Conservation (phyloP, 2,888 invertebrate genomes). For the Lasioglossum zephyrum region DNA sequence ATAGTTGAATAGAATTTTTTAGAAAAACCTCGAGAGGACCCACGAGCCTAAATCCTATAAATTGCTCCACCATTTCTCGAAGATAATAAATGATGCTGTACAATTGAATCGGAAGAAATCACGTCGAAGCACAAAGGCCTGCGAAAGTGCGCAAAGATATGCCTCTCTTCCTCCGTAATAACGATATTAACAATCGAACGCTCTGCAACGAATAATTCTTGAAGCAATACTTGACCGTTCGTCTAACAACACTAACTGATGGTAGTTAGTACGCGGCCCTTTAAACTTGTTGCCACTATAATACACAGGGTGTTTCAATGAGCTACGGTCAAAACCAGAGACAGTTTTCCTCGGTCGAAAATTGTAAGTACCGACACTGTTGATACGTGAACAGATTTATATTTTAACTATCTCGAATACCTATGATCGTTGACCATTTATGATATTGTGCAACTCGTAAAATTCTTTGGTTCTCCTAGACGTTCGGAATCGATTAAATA, state of each 20-base stretch:
- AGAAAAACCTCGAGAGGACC: slow-evolving; percentile 18
- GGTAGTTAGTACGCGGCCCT: slow-evolving; percentile 75
- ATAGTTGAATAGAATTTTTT: too few relatives aligned
- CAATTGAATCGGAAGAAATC: slow-evolving; percentile 38
- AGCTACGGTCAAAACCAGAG: slow-evolving; percentile 69
- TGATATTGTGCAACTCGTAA: slow-evolving; percentile 19
- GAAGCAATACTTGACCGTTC: slow-evolving; percentile 73
- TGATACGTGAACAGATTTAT: slow-evolving; percentile 27
- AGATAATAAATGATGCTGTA: background rate
- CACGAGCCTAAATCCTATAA: background rate
- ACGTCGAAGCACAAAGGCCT: slow-evolving; percentile 13
- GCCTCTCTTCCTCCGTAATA: slow-evolving; percentile 33
- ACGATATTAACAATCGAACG: background rate
- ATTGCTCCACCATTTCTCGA: background rate
- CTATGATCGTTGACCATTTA: background rate
- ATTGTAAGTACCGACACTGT: slow-evolving; percentile 62
- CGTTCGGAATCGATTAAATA: slow-evolving; percentile 18
- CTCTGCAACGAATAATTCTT: slow-evolving; percentile 38
- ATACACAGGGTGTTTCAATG: slow-evolving; percentile 64
- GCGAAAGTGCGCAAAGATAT: slow-evolving; percentile 34
- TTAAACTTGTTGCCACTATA: slow-evolving; percentile 67
- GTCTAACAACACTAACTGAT: slow-evolving; percentile 82
- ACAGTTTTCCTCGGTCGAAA: slow-evolving; percentile 63
- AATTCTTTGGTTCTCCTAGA: slow-evolving; percentile 16
- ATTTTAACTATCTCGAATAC: slow-evolving; percentile 29